phyloP scores from a whole-genome alignment of 2,113 vertebrate species.

The Pleuronectes platessa region DNA sequence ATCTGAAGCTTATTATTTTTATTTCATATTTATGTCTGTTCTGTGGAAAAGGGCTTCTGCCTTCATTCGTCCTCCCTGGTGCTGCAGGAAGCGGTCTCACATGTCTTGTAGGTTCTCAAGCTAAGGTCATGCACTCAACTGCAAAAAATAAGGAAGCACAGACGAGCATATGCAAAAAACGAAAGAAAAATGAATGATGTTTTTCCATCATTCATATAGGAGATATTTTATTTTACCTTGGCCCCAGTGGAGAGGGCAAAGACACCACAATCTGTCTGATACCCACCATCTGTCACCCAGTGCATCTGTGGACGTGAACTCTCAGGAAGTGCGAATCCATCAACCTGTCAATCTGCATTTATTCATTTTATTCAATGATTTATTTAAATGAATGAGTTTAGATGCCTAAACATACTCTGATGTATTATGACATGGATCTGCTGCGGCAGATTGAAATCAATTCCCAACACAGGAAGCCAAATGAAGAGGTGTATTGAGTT shows the following conservation, averaged over 20 bases:
- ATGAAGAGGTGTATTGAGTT: too few relatives aligned
- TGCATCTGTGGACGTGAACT: constrained; percentile 40
- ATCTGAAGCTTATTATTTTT: too few relatives aligned
- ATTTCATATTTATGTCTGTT: too few relatives aligned
- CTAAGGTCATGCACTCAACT: constrained; percentile 40
- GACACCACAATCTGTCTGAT: background rate
- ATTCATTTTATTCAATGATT: background rate
- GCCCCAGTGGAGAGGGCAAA: constrained; percentile 40
- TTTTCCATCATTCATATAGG: constrained; percentile 26
- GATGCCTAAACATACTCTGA: background rate
- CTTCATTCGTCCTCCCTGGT: too few relatives aligned
- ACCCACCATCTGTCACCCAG: constrained; percentile 49
- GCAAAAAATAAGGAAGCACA: constrained; percentile 23
- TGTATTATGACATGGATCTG: background rate
- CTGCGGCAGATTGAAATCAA: background rate
- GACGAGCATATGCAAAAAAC: constrained; percentile 40
- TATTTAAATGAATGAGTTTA: background rate
- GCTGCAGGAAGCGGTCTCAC: background rate
- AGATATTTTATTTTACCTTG: constrained; percentile 57
- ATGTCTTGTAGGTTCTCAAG: constrained; percentile 16
- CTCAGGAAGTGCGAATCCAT: constrained; percentile 27
- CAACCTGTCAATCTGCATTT: background rate
- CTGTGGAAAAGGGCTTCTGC: too few relatives aligned
- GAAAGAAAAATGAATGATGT: constrained; percentile 37
- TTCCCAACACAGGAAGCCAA: background rate